phyloP scores from a whole-genome alignment of 2,888 invertebrate genomes.

The Torymus aiolomorphi region DNA sequence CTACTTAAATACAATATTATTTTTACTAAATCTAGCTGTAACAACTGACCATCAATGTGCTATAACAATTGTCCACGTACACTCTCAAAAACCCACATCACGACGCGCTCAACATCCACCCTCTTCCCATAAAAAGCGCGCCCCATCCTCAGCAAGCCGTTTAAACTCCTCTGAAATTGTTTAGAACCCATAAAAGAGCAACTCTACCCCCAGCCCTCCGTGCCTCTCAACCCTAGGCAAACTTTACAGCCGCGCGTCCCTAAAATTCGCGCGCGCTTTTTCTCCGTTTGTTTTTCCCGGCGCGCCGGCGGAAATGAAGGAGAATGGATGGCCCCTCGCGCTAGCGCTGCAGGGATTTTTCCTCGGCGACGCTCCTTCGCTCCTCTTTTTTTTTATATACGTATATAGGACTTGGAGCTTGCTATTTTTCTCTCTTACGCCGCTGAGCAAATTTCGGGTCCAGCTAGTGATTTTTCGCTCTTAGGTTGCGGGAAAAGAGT shows the following conservation, averaged over 20 bases:
- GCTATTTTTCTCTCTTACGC: conserved; percentile 53
- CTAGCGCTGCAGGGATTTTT: conserved; percentile 33
- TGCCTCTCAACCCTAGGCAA: too few relatives aligned
- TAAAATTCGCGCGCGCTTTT: conserved; percentile 42
- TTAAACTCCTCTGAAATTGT: conserved; percentile 23
- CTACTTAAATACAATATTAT: too few relatives aligned
- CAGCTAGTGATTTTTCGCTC: conserved; percentile 34
- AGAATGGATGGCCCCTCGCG: conserved; percentile 52
- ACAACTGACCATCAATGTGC: too few relatives aligned
- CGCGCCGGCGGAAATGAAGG: conserved; percentile 51
- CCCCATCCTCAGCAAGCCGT: neutral
- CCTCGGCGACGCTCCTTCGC: conserved; percentile 2
- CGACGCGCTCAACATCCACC: too few relatives aligned
- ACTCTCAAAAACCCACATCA: neutral
- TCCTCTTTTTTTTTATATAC: conserved; percentile 42
- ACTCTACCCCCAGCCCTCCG: conserved; percentile 2
- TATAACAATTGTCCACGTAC: too few relatives aligned
- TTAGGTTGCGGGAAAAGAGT: neutral
- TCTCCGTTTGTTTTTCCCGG: conserved; percentile 52
- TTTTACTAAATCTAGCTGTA: too few relatives aligned
- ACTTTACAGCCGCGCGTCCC: conserved; percentile 14
- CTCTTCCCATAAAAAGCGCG: neutral
- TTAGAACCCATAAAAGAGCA: conserved; percentile 37
- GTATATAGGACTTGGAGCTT: neutral
- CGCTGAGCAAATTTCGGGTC: conserved; percentile 43